These are phyloP conservation scores for Stramonita haemastoma DNA, from an alignment of 2,888 invertebrate species.

Conservation along the genomic window DNA sequence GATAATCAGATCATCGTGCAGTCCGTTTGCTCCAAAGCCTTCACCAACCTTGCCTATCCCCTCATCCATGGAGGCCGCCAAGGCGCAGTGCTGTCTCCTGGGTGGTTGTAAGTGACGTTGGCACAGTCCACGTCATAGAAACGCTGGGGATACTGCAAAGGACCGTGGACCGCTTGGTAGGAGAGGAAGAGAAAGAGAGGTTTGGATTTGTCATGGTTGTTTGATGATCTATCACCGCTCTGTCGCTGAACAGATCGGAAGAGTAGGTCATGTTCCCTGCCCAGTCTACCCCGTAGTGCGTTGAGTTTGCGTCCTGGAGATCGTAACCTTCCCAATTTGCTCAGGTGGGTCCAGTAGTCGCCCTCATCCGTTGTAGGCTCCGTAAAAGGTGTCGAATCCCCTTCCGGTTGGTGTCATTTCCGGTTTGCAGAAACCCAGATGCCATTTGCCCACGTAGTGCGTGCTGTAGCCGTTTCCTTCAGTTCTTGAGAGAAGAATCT, in stretches of 20 bases:
- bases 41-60: not conserved
- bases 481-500: conserved; percentile 47
- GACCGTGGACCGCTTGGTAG: conserved; percentile 21
- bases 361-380: no score
- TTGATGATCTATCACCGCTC: conserved; percentile 5
- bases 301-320: not conserved
- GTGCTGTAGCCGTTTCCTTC: conserved; percentile 28
- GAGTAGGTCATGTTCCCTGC: conserved; percentile 63
- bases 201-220: not conserved
- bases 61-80: conserved; percentile 23
- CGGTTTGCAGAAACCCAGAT: conserved; percentile 30
- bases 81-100: not conserved
- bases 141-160: not conserved
- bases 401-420: not conserved
- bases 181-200: conserved; percentile 57
- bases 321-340: no score
- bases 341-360: no score
- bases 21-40: not conserved
- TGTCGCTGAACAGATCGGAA: conserved; percentile 63
- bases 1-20: not conserved
- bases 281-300: conserved; percentile 48
- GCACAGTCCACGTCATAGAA: not conserved
- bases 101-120: not conserved
- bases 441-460: conserved; percentile 38
- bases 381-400: not conserved